Percentiles rank a stretch among this genome's conserved stretches.
Evolutionary conservation across 1,140 invertebrate genomes (phyloP).

Genomic region (Formica exsecta): DNA sequence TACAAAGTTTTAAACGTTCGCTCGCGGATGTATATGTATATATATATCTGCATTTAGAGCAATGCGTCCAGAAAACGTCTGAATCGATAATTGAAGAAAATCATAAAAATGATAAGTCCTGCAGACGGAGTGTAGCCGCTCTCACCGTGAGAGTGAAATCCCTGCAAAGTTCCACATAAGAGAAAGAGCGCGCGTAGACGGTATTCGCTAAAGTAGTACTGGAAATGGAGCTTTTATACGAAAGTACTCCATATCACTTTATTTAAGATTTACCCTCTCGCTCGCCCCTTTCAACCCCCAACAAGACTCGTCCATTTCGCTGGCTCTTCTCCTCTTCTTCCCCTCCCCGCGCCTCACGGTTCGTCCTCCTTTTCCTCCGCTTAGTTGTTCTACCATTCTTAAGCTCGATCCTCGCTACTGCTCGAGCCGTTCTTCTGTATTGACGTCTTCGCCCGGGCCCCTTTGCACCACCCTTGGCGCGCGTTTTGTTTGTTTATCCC

Average conservation of each 20-base stretch:
- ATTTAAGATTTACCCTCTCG: constrained; percentile 87
- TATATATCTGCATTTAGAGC: neutral
- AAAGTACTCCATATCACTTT: constrained; percentile 88
- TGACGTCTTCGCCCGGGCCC: constrained; percentile 72
- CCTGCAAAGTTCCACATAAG: constrained; percentile 71
- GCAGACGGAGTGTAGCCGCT: constrained; percentile 38
- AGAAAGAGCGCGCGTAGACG: constrained; percentile 72
- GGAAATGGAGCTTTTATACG: constrained; percentile 87
- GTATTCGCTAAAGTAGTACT: constrained; percentile 83
- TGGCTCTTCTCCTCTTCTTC: constrained; percentile 70
- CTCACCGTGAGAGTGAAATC: constrained; percentile 71
- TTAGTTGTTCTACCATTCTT: constrained; percentile 71
- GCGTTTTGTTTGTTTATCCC: constrained; percentile 78
- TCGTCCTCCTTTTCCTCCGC: constrained; percentile 63
- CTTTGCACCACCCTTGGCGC: constrained; percentile 57
- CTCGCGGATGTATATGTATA: neutral
- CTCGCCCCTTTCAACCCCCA: constrained; percentile 86
- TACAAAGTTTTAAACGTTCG: neutral
- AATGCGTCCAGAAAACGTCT: neutral
- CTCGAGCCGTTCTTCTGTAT: constrained; percentile 78
- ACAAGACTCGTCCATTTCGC: constrained; percentile 87
- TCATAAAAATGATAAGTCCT: constrained; percentile 39
- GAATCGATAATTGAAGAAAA: constrained; percentile 61
- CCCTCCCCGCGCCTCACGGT: constrained; percentile 55
- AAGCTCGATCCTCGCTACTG: constrained; percentile 75